These are phyloP conservation scores for Menura novaehollandiae DNA, from an alignment of 2,113 vertebrate genomes.

Conservation along the genomic window DNA sequence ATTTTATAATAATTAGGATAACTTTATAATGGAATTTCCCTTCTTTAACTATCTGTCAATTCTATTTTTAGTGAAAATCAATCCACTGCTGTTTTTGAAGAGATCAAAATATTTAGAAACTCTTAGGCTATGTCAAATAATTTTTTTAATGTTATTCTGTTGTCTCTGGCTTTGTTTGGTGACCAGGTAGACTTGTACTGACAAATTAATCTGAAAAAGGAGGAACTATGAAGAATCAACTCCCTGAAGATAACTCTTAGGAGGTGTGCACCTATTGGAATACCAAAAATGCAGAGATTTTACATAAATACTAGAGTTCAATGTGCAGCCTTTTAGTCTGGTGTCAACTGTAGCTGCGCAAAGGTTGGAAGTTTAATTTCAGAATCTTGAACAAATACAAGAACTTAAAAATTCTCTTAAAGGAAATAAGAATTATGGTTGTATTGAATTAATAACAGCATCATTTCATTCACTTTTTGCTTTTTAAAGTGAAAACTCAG, in stretches of 20 bases:
- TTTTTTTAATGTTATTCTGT: neutral
- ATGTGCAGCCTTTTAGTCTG: neutral
- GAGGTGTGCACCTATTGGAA: neutral
- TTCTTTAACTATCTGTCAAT: neutral
- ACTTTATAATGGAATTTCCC: neutral
- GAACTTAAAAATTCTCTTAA: neutral
- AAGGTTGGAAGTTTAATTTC: neutral
- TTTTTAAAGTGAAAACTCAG: neutral
- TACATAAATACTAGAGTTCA: neutral
- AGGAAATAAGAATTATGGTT: neutral
- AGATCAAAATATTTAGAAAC: neutral
- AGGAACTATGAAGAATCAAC: neutral
- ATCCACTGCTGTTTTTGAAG: neutral
- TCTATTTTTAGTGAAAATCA: neutral
- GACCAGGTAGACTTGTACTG: neutral
- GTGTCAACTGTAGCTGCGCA: neutral
- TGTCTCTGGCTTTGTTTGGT: neutral
- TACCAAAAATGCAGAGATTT: neutral
- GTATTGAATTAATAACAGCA: neutral
- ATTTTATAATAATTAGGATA: neutral
- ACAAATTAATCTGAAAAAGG: neutral
- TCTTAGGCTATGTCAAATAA: neutral
- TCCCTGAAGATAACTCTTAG: neutral
- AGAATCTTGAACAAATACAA: neutral
- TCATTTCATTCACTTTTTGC: neutral